These are phyloP conservation scores for Tenrec ecaudatus DNA, from an alignment of 2,113 vertebrate species.

Conservation along the genomic window DNA sequence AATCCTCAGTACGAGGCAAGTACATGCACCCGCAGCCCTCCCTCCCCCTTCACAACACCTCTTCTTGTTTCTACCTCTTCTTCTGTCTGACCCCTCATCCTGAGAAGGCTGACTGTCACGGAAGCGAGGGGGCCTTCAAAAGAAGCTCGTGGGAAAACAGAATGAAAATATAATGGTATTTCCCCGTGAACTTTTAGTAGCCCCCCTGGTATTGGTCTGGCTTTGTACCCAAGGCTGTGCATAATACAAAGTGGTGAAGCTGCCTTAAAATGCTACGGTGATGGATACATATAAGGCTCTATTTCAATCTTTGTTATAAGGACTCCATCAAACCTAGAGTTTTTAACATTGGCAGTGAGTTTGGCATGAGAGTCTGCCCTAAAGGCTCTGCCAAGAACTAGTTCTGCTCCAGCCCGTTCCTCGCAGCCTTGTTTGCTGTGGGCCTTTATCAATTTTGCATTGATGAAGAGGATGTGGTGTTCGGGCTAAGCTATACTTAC, in stretches of 20 bases:
- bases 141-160: no score
- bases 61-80: not conserved
- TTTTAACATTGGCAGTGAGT: slow-evolving; percentile 4
- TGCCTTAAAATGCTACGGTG: not conserved
- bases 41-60: not conserved
- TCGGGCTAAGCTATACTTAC: not conserved
- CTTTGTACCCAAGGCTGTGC: not conserved
- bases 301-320: not conserved
- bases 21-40: not conserved
- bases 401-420: not conserved
- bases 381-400: not conserved
- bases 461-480: not conserved
- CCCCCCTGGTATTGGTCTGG: not conserved
- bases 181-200: no score
- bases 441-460: no score
- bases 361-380: not conserved
- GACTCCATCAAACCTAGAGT: not conserved
- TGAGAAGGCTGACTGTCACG: not conserved
- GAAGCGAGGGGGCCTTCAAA: not conserved
- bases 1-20: not conserved
- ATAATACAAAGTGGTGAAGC: not conserved
- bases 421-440: not conserved
- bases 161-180: no score
- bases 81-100: not conserved
- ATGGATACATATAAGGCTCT: not conserved